Evolutionary conservation across 2,113 vertebrate genomes (phyloP).

Genomic region (Cochlearius cochlearius): DNA sequence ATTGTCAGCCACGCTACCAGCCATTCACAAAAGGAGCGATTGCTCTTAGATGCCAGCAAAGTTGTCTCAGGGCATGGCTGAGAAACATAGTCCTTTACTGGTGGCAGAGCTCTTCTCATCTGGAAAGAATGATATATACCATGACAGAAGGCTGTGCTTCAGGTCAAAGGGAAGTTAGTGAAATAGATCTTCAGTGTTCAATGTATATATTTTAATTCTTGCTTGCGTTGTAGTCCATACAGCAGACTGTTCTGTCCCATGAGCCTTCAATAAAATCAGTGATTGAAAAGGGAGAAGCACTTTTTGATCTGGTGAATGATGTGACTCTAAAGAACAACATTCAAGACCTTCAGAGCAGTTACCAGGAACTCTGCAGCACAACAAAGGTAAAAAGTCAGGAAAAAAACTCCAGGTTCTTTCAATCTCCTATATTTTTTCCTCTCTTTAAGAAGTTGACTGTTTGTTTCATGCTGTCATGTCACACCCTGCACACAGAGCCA

Average conservation of each 20-base stretch:
- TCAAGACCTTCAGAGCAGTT: constrained; percentile 81
- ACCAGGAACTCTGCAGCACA: constrained; percentile 79
- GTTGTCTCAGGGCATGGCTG: background rate
- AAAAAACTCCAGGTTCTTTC: background rate
- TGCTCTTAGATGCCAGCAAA: background rate
- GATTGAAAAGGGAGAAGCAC: constrained; percentile 87
- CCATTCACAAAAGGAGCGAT: background rate
- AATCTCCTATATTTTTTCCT: fast-evolving
- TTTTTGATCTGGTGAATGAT: constrained; percentile 84
- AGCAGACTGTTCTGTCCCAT: constrained; percentile 87
- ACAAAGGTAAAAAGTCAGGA: constrained; percentile 75
- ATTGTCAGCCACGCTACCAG: background rate
- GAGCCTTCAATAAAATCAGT: constrained; percentile 87
- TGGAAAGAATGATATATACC: background rate
- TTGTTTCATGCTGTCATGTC: background rate
- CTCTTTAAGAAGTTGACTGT: background rate
- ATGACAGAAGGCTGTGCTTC: background rate
- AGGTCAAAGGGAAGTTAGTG: background rate
- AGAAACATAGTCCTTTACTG: background rate
- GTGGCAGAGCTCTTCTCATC: background rate
- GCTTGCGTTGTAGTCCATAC: constrained; percentile 79
- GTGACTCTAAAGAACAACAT: constrained; percentile 80
- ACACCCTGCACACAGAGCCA: background rate
- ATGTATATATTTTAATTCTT: background rate
- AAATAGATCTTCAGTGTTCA: background rate